Evolutionary conservation across 2,888 invertebrate genomes (phyloP).

Genomic region (Thumatha senex): DNA sequence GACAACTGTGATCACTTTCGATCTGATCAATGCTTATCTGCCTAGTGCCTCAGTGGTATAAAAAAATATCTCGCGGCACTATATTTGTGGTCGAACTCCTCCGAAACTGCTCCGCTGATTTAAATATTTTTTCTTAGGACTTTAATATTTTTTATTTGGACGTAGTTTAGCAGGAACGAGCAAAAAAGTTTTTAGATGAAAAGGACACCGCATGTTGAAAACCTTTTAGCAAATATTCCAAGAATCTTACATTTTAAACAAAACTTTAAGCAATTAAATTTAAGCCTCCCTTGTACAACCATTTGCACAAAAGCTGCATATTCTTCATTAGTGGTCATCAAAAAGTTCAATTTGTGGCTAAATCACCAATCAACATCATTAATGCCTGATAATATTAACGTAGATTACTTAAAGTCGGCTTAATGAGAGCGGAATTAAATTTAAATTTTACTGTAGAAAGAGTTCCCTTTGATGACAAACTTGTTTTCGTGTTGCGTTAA

Average conservation of each 20-base stretch:
- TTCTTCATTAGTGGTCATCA: constrained; percentile 25
- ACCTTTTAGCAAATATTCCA: background rate
- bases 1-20: no score
- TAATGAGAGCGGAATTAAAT: constrained; percentile 42
- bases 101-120: no score
- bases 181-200: background rate
- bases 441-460: constrained; percentile 36
- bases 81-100: no score
- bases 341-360: constrained; percentile 28
- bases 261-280: background rate
- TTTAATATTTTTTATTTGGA: no score
- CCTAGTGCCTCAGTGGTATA: no score
- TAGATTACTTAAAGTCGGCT: constrained; percentile 31
- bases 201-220: background rate
- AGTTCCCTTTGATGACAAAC: constrained; percentile 40
- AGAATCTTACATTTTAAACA: background rate
- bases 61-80: no score
- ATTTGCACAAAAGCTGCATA: constrained; percentile 21
- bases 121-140: no score
- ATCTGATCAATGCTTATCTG: no score
- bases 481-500: constrained; percentile 23
- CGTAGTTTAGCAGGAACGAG: no score
- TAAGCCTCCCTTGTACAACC: background rate
- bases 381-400: constrained; percentile 40
- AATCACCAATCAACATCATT: constrained; percentile 37